A percentile compares a stretch with the other conserved stretches of the same genome.
These are phyloP conservation scores for Pemphredon lugubris DNA, from an alignment of 2,888 invertebrate species.

Conservation along the genomic window DNA sequence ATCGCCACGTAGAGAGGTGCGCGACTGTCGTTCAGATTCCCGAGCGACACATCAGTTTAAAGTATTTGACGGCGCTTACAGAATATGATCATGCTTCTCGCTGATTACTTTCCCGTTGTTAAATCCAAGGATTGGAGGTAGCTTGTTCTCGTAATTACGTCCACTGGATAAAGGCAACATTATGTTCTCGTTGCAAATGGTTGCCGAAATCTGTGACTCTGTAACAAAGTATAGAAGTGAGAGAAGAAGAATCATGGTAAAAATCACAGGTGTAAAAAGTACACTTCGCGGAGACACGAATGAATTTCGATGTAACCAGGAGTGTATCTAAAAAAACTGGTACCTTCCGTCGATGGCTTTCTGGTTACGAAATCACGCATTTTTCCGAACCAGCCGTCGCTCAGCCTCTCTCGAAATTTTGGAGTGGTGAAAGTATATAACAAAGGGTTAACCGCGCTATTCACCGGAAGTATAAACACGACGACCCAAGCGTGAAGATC, in stretches of 20 bases:
- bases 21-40: too few species aligned
- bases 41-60: too few species aligned
- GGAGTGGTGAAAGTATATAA: conserved; percentile 87
- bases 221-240: conserved; percentile 15
- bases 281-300: too few species aligned
- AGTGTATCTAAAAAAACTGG: not conserved
- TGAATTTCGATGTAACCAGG: too few species aligned
- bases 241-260: too few species aligned
- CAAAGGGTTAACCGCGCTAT: conserved; percentile 86
- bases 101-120: conserved; percentile 5
- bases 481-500: conserved; percentile 86
- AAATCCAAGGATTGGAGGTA: conserved; percentile 16
- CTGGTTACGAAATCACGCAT: conserved; percentile 64
- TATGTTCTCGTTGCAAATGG: conserved; percentile 53
- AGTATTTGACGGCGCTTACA: too few species aligned
- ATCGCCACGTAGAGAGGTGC: too few species aligned
- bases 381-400: conserved; percentile 70
- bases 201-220: conserved; percentile 62
- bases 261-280: too few species aligned
- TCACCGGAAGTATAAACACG: conserved; percentile 86
- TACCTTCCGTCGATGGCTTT: conserved; percentile 66
- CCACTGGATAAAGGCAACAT: conserved; percentile 38
- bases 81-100: conserved; percentile 10
- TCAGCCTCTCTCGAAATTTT: conserved; percentile 84
- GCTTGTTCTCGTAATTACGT: conserved; percentile 31